These are phyloP conservation scores for Orthosia cruda DNA, from an alignment of 2,888 invertebrate species.

Conservation along the genomic window DNA sequence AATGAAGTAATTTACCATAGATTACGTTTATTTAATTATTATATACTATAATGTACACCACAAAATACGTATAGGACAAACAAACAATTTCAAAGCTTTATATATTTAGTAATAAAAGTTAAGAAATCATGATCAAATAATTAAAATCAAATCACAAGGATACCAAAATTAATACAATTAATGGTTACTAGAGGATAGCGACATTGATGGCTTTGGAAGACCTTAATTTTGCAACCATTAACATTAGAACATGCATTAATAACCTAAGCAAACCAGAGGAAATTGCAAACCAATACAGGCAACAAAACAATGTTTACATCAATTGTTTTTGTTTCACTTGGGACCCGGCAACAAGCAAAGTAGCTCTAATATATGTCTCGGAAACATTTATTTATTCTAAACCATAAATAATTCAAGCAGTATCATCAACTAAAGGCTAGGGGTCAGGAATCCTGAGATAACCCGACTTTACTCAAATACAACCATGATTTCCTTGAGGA, in stretches of 20 bases:
- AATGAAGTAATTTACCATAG: no score
- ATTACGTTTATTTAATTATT: no score
- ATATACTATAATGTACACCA: no score
- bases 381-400: constrained; percentile 11
- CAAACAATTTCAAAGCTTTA: no score
- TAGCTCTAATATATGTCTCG: neutral
- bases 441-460: constrained; percentile 38
- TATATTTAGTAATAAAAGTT: no score
- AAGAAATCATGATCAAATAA: neutral
- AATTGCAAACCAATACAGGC: neutral
- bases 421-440: constrained; percentile 22
- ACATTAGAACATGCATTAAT: no score
- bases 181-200: neutral
- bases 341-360: neutral
- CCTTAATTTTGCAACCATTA: neutral
- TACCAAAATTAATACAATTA: no score
- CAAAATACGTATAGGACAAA: no score
- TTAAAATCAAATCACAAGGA: neutral
- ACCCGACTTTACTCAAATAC: constrained; percentile 34
- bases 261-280: no score
- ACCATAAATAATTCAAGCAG: constrained; percentile 44
- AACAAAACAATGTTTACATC: neutral
- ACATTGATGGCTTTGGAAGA: neutral
- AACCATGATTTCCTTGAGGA: constrained; percentile 54
- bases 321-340: neutral